Base-by-base conservation (phyloP, 1,140 invertebrate species). In the Drosophila quadrilineata region DNA sequence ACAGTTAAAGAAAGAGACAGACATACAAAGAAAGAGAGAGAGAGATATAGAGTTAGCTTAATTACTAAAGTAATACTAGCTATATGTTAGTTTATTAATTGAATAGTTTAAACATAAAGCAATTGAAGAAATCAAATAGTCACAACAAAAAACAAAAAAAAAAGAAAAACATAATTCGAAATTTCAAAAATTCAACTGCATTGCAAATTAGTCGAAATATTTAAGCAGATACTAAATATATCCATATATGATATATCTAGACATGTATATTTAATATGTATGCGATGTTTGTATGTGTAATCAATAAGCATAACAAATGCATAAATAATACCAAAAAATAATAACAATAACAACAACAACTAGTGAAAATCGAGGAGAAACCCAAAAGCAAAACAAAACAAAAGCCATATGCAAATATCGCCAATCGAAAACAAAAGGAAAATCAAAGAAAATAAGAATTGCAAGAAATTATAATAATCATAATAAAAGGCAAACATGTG, bases 51-150 rank as follows among this genome's bases (percentile, higher is more conserved):
- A 6, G 17, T 26, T 10, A 24, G 24, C 35, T 35, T 31, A n/a
- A 35, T 35, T 35, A 33, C 21, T 3, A 19, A 75, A 43, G 10
- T 35, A 35, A 46, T 17, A 57, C 21, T 31, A 14, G 12, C 17
- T 53, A 17, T 21, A 58, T 19, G 50, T 45, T 53, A 62, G 58
- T 45, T n/a, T 46, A 57, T 48, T 22, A 16, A n/a, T 17, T 31
- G 35, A 69, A 52, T 67, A 75, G 67, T 62, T 70, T 56, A 57
- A 73, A 73, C 5, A 0, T 58, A 65, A 79, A 79, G 60, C 75
- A 79, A 79, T 79, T 64, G 70, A 79, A 79, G 54, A 73, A 75
- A 73, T 49, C 59, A 77, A 60, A 28, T 28, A 58, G 36, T 31
- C 36, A 17, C 16, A 36, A 10, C 26, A 49, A 40, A 17, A 64